phyloP scores from a whole-genome alignment of 2,888 invertebrate species.

The Orthosia cruda region DNA sequence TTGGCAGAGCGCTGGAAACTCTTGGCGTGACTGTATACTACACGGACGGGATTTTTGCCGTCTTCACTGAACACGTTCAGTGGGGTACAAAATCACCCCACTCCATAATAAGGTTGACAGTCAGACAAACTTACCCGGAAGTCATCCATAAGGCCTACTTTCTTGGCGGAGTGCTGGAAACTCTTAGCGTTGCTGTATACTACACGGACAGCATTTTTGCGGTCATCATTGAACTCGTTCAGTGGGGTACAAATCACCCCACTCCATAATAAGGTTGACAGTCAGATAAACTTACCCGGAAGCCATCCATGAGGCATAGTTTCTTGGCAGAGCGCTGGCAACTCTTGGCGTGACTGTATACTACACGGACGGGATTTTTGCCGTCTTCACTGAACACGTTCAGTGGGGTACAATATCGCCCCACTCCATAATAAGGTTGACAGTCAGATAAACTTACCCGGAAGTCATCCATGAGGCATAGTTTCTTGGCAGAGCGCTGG shows the following conservation, averaged over 20 bases:
- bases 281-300: constrained; percentile 93
- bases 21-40: too few species aligned
- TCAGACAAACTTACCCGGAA: too few species aligned
- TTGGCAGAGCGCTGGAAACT: neutral
- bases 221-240: constrained; percentile 32
- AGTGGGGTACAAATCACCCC: neutral
- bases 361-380: constrained; percentile 88
- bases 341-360: constrained; percentile 95
- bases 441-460: constrained; percentile 92
- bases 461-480: constrained; percentile 99
- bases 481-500: constrained; percentile 95
- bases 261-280: neutral
- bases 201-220: too few species aligned
- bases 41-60: too few species aligned
- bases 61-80: constrained; percentile 34
- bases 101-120: too few species aligned
- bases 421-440: too few species aligned
- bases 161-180: neutral
- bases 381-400: constrained; percentile 50
- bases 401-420: neutral
- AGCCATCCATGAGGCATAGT: constrained; percentile 99
- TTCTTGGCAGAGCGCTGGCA: constrained; percentile 97
- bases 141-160: constrained; percentile 75
- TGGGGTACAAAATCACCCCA: neutral
- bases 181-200: neutral